Percentiles rank a stretch among this genome's conserved stretches.
phyloP scores from a whole-genome alignment of 2,797 vertebrate species.

The Myotis pilosus region DNA sequence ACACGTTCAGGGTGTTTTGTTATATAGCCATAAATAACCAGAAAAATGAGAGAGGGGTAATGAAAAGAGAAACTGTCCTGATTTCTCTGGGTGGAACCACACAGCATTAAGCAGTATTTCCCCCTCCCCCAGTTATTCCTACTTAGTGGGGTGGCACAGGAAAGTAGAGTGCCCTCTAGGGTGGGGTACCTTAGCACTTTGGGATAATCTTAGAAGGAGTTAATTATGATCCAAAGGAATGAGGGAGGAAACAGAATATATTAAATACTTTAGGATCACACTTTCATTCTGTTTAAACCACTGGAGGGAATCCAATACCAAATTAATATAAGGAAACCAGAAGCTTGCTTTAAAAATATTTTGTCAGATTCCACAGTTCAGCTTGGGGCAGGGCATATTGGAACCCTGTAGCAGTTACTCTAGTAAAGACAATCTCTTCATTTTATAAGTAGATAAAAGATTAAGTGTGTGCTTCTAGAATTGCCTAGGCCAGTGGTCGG shows the following conservation, averaged over 20 bases:
- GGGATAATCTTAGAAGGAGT: slow-evolving; percentile 13
- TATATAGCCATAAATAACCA: background rate
- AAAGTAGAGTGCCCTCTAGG: background rate
- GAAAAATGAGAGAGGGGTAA: background rate
- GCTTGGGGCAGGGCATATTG: background rate
- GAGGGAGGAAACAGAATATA: slow-evolving; percentile 41
- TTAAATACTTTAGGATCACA: slow-evolving; percentile 52
- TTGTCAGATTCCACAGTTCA: slow-evolving; percentile 24
- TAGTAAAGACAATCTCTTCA: slow-evolving; percentile 57
- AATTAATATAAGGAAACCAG: slow-evolving; percentile 61
- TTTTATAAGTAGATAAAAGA: slow-evolving; percentile 60
- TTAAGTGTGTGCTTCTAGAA: background rate
- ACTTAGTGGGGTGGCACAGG: background rate
- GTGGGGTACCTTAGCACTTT: background rate
- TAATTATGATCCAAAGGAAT: slow-evolving; percentile 57
- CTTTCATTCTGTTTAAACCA: slow-evolving; percentile 63
- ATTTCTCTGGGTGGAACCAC: background rate
- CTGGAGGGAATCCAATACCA: slow-evolving; percentile 52
- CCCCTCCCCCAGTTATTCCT: background rate
- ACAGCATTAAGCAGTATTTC: background rate
- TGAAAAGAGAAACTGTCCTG: background rate
- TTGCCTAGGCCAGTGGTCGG: background rate
- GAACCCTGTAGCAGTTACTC: slow-evolving; percentile 40
- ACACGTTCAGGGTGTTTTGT: background rate
- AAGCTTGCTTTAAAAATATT: slow-evolving; percentile 45